These are phyloP conservation scores for Sardinella longiceps DNA, from an alignment of 2,797 vertebrate species.

Conservation along the genomic window DNA sequence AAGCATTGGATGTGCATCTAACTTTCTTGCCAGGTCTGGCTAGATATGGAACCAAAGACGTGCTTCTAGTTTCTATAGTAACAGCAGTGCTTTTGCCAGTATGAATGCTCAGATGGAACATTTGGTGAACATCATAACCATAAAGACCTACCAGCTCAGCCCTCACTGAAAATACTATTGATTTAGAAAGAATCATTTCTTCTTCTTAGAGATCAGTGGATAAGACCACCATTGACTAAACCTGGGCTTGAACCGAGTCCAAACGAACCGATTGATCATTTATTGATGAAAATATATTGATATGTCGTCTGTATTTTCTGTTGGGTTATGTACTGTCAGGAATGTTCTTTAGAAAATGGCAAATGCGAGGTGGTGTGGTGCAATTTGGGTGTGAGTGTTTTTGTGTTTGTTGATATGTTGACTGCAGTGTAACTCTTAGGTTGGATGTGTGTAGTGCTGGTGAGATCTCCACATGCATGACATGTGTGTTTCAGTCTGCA, in stretches of 20 bases:
- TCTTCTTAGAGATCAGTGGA: no score
- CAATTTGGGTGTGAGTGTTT: neutral
- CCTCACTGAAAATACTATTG: no score
- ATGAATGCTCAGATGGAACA: neutral
- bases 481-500: no score
- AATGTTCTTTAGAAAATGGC: no score
- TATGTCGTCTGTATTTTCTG: no score
- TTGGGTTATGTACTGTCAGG: no score
- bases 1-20: neutral
- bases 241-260: no score
- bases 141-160: neutral
- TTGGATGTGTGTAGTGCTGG: neutral
- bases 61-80: conserved; percentile 22
- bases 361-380: neutral
- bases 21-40: neutral
- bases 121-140: neutral
- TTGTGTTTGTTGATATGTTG: neutral
- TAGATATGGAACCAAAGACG: neutral
- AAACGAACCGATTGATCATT: no score
- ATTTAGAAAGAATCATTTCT: no score
- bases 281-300: no score
- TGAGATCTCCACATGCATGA: no score
- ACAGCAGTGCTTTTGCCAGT: neutral
- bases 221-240: neutral
- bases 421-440: neutral